Conservation (phyloP, 2,888 invertebrate species). For the Anorthoa munda region DNA sequence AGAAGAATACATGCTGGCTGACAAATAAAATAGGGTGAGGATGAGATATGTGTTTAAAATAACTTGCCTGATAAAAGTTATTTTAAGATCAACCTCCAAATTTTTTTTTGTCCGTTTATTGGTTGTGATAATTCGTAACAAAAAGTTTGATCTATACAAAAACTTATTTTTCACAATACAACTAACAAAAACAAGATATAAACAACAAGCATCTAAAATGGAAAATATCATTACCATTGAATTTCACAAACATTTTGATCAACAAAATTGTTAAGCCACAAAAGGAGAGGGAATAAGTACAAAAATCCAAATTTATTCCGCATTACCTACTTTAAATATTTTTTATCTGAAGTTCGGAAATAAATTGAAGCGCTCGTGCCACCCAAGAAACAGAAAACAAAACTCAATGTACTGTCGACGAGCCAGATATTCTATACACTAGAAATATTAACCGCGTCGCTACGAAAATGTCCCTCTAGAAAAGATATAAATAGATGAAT, state of each 20-base stretch:
- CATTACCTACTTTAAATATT: slow-evolving; percentile 71
- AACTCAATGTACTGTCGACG: slow-evolving; percentile 63
- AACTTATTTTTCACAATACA: neutral
- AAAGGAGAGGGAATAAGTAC: slow-evolving; percentile 56
- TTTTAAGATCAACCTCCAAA: neutral
- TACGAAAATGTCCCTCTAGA: slow-evolving; percentile 62
- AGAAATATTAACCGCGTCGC: slow-evolving; percentile 66
- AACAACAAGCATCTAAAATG: slow-evolving; percentile 49
- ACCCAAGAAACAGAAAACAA: slow-evolving; percentile 71
- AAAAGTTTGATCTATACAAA: neutral
- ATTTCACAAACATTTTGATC: slow-evolving; percentile 61
- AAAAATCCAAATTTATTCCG: slow-evolving; percentile 67
- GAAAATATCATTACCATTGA: slow-evolving; percentile 63
- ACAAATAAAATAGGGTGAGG: neutral
- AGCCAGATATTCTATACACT: slow-evolving; percentile 66
- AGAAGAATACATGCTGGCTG: neutral
- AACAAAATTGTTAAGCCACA: slow-evolving; percentile 62
- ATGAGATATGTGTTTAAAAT: neutral
- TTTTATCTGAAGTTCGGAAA: slow-evolving; percentile 73
- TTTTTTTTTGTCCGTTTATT: neutral
- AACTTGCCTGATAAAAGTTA: neutral
- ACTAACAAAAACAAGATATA: slow-evolving; percentile 14
- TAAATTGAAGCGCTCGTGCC: slow-evolving; percentile 72
- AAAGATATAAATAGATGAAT: slow-evolving; percentile 68
- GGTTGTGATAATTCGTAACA: neutral